Percentiles rank a stretch among this genome's conserved stretches.
Conservation (phyloP, 2,113 vertebrate genomes). For the Ramphastos sulfuratus region DNA sequence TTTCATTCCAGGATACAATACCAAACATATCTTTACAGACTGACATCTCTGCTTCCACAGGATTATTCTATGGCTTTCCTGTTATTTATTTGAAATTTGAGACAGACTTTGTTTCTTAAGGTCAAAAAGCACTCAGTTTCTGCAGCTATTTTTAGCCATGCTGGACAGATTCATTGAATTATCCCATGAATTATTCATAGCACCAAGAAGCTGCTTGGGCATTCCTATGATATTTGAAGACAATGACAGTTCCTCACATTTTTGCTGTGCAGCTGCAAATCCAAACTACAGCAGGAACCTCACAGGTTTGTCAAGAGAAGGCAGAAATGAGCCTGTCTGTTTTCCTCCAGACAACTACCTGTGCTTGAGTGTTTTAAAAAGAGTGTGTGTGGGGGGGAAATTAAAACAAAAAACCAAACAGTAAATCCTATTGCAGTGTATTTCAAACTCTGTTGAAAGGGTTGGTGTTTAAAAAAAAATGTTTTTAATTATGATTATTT, state of each 20-base stretch:
- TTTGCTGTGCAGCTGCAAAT: constrained; percentile 14
- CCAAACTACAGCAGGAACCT: not conserved
- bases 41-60: not conserved
- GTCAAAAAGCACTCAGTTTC: constrained; percentile 19
- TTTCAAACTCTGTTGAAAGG: too few relatives aligned
- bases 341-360: not conserved
- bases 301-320: not conserved
- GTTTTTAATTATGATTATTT: not conserved
- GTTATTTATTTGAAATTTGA: constrained; percentile 22
- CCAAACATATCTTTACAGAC: not conserved
- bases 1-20: not conserved
- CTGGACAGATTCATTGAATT: constrained; percentile 33
- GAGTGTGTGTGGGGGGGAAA: not conserved
- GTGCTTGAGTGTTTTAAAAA: not conserved
- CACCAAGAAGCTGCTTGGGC: not conserved
- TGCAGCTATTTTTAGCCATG: constrained; percentile 61
- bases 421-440: not conserved
- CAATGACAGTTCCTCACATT: constrained; percentile 39
- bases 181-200: constrained; percentile 67
- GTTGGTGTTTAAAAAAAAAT: not conserved
- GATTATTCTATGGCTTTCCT: not conserved
- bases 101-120: constrained; percentile 32
- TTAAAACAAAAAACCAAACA: not conserved
- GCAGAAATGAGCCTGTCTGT: not conserved
- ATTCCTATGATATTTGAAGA: constrained; percentile 41